Evolutionary conservation across 2,888 invertebrate genomes (phyloP).

Genomic region (Frankliniella fusca): DNA sequence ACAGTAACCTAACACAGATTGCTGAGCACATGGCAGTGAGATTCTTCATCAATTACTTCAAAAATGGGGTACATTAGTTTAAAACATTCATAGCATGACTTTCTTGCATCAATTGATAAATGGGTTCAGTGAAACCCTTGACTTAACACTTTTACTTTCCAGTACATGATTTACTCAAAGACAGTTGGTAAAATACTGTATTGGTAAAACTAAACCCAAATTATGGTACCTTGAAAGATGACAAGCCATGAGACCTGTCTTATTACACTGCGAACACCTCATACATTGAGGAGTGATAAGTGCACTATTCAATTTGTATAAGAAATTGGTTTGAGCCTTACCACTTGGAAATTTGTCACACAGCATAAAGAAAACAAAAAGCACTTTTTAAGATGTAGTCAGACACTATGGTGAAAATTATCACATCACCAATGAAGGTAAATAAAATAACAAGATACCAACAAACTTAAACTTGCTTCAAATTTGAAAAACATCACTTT

Average conservation of each 20-base stretch:
- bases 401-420: no score
- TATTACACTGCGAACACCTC: no score
- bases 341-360: no score
- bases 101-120: not conserved
- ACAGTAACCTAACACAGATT: not conserved
- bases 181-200: not conserved
- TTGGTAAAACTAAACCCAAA: not conserved
- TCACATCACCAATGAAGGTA: not conserved
- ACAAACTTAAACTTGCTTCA: not conserved
- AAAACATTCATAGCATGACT: not conserved
- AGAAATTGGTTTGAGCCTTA: no score
- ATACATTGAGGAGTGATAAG: no score
- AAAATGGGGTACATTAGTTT: not conserved
- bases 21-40: not conserved
- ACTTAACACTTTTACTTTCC: not conserved
- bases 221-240: not conserved
- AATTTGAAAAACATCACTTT: not conserved
- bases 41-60: not conserved
- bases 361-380: no score
- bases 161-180: not conserved
- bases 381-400: no score
- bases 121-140: not conserved
- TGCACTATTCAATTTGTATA: no score
- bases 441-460: not conserved
- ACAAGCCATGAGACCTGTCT: no score